Evolutionary conservation across 2,113 vertebrate genomes (phyloP).

Genomic region (Hepsetus odoe): DNA sequence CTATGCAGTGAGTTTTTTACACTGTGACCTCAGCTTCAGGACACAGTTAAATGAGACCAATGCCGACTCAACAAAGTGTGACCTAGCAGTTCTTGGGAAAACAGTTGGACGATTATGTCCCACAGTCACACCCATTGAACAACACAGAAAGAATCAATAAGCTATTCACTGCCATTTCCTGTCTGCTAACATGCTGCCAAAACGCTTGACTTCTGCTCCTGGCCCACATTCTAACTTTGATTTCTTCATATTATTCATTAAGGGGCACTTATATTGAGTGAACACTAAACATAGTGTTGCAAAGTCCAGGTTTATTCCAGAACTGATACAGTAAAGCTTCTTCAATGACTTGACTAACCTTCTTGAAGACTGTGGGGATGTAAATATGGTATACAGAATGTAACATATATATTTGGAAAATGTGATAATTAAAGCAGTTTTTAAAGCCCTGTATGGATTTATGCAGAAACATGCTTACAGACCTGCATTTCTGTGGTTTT

Average conservation of each 20-base stretch:
- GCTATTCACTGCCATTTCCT: constrained; percentile 38
- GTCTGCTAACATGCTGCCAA: constrained; percentile 23
- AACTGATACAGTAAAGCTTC: background rate
- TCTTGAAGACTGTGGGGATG: no score
- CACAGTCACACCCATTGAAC: constrained; percentile 23
- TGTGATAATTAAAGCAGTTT: background rate
- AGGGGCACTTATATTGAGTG: background rate
- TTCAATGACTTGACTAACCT: no score
- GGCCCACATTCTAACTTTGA: constrained; percentile 12
- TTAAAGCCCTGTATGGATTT: background rate
- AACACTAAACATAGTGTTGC: constrained; percentile 2
- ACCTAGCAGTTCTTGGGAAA: constrained; percentile 8
- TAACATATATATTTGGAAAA: background rate
- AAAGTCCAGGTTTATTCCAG: background rate
- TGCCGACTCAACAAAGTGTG: background rate
- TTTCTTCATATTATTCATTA: background rate
- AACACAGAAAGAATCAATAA: constrained; percentile 24
- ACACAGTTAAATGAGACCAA: constrained; percentile 1
- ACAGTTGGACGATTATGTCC: constrained; percentile 14
- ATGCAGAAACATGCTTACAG: constrained; percentile 14
- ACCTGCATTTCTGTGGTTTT: constrained; percentile 47
- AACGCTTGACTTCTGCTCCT: constrained; percentile 15
- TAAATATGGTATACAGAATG: background rate
- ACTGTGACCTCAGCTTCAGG: constrained; percentile 36
- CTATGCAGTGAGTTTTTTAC: background rate